Evolutionary conservation across 1,140 invertebrate species (phyloP).

Genomic region (Drosophila equinoxialis): DNA sequence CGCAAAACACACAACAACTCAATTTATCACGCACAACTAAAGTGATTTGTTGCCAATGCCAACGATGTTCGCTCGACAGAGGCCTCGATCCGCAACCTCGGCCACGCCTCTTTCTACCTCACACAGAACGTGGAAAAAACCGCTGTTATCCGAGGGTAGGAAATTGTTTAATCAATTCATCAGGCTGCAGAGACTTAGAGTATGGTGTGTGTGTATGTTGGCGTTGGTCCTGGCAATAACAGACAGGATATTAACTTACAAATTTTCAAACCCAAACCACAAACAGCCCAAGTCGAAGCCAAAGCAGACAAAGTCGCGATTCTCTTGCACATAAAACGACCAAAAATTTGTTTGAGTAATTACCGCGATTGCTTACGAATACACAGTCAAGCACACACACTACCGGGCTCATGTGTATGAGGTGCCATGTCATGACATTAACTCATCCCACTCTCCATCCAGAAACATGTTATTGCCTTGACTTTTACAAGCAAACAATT

Average conservation of each 20-base stretch:
- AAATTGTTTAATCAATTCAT: conserved; percentile 82
- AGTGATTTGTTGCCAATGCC: conserved; percentile 81
- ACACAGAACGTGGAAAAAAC: conserved; percentile 25
- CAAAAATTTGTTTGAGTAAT: conserved; percentile 73
- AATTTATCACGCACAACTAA: conserved; percentile 81
- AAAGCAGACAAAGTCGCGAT: conserved; percentile 23
- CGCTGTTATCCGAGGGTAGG: conserved; percentile 57
- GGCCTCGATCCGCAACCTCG: conserved; percentile 4
- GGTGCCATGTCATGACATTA: conserved; percentile 24
- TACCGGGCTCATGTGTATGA: conserved; percentile 1
- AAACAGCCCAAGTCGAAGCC: not conserved
- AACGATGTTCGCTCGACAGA: conserved; percentile 42
- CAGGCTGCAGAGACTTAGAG: conserved; percentile 30
- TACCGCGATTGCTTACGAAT: conserved; percentile 49
- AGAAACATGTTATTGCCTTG: conserved; percentile 52
- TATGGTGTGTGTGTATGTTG: conserved; percentile 31
- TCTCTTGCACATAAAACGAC: conserved; percentile 51
- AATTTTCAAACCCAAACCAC: conserved; percentile 51
- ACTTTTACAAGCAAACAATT: conserved; percentile 79
- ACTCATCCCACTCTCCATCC: not conserved
- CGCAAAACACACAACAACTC: conserved; percentile 77
- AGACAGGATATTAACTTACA: conserved; percentile 81
- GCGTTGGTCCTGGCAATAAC: conserved; percentile 71
- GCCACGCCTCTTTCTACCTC: not conserved
- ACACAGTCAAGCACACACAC: conserved; percentile 16